A percentile compares a stretch with the other conserved stretches of the same genome.
phyloP scores from a whole-genome alignment of 92 coral and sea anemone species.

The Epizoanthus fatuus region DNA sequence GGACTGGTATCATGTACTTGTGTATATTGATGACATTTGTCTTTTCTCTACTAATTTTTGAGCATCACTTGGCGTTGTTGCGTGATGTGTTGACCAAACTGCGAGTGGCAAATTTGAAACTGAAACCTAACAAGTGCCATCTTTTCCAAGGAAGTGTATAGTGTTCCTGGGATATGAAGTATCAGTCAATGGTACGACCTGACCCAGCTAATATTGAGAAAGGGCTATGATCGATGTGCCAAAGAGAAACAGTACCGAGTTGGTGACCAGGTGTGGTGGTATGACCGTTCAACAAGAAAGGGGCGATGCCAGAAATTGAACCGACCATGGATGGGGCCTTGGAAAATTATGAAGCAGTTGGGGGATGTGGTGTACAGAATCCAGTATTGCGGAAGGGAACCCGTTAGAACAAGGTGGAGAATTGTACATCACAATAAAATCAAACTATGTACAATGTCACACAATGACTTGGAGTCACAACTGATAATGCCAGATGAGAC shows the following conservation, averaged over 20 bases:
- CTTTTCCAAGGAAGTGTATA: no score
- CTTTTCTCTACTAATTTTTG: conserved; percentile 27
- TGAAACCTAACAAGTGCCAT: no score
- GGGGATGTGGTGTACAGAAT: conserved; percentile 59
- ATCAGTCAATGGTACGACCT: conserved; percentile 10
- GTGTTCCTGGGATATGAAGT: no score
- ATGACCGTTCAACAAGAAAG: no score
- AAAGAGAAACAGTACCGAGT: neutral
- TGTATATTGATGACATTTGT: no score
- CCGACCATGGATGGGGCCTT: conserved; percentile 65
- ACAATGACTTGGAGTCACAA: neutral
- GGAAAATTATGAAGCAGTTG: conserved; percentile 47
- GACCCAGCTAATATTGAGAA: conserved; percentile 42
- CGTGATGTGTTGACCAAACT: no score
- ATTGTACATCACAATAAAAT: neutral
- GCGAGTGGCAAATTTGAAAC: no score
- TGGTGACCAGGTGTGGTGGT: no score
- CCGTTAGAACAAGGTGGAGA: conserved; percentile 30
- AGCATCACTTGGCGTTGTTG: conserved; percentile 2
- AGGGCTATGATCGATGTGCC: conserved; percentile 44
- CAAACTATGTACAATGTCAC: no score
- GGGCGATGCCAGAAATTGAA: conserved; percentile 5
- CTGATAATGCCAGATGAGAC: no score
- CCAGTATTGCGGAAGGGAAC: conserved; percentile 41
- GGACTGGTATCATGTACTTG: no score